Evolutionary conservation across 2,797 vertebrate genomes (phyloP), one percentile per base, ranked within the genome.

Genomic region (Gymnopithys bicolor): DNA sequence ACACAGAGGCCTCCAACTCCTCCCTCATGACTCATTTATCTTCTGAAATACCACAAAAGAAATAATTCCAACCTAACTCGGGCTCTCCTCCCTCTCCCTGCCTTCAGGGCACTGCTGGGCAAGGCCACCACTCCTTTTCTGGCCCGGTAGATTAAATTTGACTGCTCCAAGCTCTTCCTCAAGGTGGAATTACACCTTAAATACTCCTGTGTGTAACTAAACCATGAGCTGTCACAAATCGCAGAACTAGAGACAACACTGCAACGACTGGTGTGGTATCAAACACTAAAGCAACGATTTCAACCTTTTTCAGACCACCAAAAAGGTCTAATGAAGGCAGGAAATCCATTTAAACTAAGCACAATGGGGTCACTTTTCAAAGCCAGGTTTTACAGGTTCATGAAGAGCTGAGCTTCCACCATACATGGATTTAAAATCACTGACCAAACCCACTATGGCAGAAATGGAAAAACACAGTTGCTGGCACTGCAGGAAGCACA

Each of bases 21-120:
- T 37, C 46, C 70, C 75, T 49, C 17, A 6, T 63, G 64, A 80
- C 53, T 92, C 82, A 82, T 19, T 83, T 56, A 80, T 74, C 68
- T 64, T 39, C 46, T 66, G 74, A 55, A 93, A 95, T 49, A 58
- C n/a, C 62, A 41, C 32, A 74, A 13, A 66, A 70, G 28, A 30
- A 67, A 59, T 45, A 33, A 78, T 52, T 90, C 59, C 15, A 11
- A 30, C 51, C 16, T 33, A 60, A 14, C 12, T 64, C 2, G 9
- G 51, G 39, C 33, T 60, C 67, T 89, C 16, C 68, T 69, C 19
- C 56, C n/a, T 32, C 48, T 84, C 64, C 81, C 51, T 59, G 68
- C 59, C 88, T 43, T 60, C 62, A 46, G 87, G 82, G 46, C 59
- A 28, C 53, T 37, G 66, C 62, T 11, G 69, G 75, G 58, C 16